phyloP scores from a whole-genome alignment of 37 sponge, comb jelly and placozoan species.

The Tethya wilhelma region DNA sequence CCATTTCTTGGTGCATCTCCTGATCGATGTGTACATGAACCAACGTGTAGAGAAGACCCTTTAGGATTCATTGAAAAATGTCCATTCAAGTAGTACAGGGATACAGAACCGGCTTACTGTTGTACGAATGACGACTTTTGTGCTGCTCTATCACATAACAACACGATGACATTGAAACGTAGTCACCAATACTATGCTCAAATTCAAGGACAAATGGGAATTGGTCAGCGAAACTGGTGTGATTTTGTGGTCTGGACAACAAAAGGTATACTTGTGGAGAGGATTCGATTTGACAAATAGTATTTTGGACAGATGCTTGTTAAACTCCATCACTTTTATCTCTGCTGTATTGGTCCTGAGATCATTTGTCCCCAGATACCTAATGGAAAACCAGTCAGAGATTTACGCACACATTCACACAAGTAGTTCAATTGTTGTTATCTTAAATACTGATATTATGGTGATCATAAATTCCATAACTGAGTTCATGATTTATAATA shows the following conservation, averaged over 20 bases:
- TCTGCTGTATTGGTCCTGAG: conserved; percentile 33
- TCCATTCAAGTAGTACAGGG: too few species aligned
- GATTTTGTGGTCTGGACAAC: conserved; percentile 39
- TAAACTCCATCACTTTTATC: conserved; percentile 33
- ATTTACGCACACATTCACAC: not conserved
- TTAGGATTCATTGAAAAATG: too few species aligned
- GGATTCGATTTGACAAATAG: conserved; percentile 18
- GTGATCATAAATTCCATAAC: too few species aligned
- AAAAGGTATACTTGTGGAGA: conserved; percentile 40
- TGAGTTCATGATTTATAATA: too few species aligned
- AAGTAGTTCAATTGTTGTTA: too few species aligned
- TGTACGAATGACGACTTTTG: too few species aligned
- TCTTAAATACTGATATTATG: too few species aligned
- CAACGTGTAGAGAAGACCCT: too few species aligned
- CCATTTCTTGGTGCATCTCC: too few species aligned
- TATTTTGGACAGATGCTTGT: conserved; percentile 6
- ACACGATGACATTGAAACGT: not conserved
- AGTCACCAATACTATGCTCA: conserved; percentile 44
- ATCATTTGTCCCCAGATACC: conserved; percentile 28
- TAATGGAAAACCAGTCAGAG: conserved; percentile 32
- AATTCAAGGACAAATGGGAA: conserved; percentile 50
- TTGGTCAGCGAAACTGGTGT: conserved; percentile 50
- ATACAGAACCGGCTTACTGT: too few species aligned
- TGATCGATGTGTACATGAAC: too few species aligned
- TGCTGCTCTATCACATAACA: too few species aligned